Evolutionary conservation across 2,113 vertebrate species (phyloP), one percentile per base, ranked within the genome.

Genomic region (Toxostoma redivivum): DNA sequence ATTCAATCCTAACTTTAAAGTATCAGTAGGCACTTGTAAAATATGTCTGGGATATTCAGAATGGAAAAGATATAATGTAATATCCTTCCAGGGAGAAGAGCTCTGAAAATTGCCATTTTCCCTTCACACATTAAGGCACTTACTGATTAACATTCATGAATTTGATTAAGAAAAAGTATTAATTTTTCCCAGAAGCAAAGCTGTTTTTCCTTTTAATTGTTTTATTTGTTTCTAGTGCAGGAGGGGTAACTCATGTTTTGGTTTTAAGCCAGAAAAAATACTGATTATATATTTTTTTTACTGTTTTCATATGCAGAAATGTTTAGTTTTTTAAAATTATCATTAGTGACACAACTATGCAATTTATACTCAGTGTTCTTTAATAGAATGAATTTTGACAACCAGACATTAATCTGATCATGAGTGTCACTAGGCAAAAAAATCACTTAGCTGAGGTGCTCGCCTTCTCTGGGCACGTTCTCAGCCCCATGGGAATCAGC

Each of bases 21-120:
- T 94, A 78, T 71, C 86, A 84, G 72, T 92, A 94, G 88, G 64
- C 72, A 84, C 64, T 96, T 92, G 82, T 94, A 88, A 95, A 95
- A 96, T 93, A 86, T 94, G 79, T 74, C 88, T 89, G 77, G 80
- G 86, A 90, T 73, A 87, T 87, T 92, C 64, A 83, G 42, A 88
- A 92, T 83, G 72, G 76, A 51, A 94, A 83, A 80, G 45, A 64
- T 93, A 83, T 40, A 95, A 88, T 83, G 28, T 77, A 86, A 92
- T 89, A 93, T 76, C 54, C 35, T 96, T 92, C 69, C 30, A 69
- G 50, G 47, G 74, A 91, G 78, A 62, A 90, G 87, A 82, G 45
- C 50, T 95, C 56, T 92, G 77, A 81, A 94, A 95, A 92, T 37
- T 61, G 77, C 28, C 50, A 28, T 81, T 87, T 96, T 95, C 58